Conservation (phyloP, 1,140 invertebrate genomes). For the Pseudomyrmex concolor region DNA sequence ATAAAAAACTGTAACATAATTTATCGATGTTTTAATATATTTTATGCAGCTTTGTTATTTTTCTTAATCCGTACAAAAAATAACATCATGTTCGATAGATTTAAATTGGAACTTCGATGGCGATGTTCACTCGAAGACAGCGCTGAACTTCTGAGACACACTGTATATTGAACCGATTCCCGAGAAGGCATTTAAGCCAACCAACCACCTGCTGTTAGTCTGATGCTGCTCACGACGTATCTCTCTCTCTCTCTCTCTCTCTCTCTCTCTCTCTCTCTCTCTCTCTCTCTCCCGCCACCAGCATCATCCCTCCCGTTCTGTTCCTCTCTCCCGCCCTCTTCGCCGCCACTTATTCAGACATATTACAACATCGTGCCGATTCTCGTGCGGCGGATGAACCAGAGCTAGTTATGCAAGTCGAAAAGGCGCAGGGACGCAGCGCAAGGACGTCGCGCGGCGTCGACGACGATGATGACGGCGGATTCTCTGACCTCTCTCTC, state of each 20-base stretch:
- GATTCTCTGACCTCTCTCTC: conserved; percentile 8
- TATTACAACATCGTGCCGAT: conserved; percentile 74
- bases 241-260: conserved; percentile 49
- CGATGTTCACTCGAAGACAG: not conserved
- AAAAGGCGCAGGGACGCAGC: conserved; percentile 39
- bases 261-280: conserved; percentile 45
- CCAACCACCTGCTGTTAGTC: conserved; percentile 78
- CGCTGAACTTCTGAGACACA: conserved; percentile 47
- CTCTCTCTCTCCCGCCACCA: conserved; percentile 14
- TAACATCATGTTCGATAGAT: not conserved
- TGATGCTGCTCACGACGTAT: conserved; percentile 67
- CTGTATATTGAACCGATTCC: conserved; percentile 74
- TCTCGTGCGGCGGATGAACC: conserved; percentile 62
- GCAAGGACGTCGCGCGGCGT: conserved; percentile 53
- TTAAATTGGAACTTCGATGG: not conserved
- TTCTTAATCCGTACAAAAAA: not conserved
- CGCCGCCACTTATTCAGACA: conserved; percentile 63
- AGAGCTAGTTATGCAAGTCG: conserved; percentile 73
- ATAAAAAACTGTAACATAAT: too few relatives aligned
- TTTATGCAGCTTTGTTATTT: not conserved
- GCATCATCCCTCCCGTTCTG: conserved; percentile 15
- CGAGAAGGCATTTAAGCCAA: conserved; percentile 76
- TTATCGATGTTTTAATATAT: too few relatives aligned
- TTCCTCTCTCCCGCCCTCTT: not conserved
- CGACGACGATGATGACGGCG: conserved; percentile 10